Evolutionary conservation across 2,113 vertebrate species (phyloP).

Genomic region (Tupaia tana): DNA sequence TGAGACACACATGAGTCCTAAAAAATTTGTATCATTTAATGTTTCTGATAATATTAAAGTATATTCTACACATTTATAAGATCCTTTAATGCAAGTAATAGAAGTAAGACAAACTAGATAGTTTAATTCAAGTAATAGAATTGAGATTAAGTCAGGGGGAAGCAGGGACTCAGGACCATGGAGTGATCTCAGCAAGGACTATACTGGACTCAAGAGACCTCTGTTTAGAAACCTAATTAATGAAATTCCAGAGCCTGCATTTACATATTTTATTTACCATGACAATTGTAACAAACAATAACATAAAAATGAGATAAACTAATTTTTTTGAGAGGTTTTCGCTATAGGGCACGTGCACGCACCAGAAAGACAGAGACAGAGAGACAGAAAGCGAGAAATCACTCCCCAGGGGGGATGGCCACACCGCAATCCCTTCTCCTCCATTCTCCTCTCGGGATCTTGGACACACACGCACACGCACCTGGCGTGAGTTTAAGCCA

Average conservation of each 20-base stretch:
- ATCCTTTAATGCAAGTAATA: background rate
- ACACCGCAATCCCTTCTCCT: no score
- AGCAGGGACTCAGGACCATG: background rate
- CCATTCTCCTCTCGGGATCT: no score
- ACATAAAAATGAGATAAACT: background rate
- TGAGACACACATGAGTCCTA: background rate
- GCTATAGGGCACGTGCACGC: no score
- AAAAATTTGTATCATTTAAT: background rate
- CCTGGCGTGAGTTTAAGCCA: no score
- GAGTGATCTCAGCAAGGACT: background rate
- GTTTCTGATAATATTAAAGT: constrained; percentile 26
- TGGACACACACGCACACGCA: no score
- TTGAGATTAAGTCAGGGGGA: background rate
- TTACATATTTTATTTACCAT: background rate
- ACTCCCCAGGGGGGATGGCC: no score
- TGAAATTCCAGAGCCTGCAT: background rate
- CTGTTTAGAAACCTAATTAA: background rate
- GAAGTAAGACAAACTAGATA: background rate
- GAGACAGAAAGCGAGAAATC: no score
- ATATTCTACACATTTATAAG: background rate
- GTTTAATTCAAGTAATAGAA: background rate
- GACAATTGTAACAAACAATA: background rate
- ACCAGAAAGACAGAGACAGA: no score
- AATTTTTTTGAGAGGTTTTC: no score
- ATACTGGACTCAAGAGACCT: background rate